Conservation (phyloP, 1,140 invertebrate genomes). For the Hyposmocoma kahamanoa region DNA sequence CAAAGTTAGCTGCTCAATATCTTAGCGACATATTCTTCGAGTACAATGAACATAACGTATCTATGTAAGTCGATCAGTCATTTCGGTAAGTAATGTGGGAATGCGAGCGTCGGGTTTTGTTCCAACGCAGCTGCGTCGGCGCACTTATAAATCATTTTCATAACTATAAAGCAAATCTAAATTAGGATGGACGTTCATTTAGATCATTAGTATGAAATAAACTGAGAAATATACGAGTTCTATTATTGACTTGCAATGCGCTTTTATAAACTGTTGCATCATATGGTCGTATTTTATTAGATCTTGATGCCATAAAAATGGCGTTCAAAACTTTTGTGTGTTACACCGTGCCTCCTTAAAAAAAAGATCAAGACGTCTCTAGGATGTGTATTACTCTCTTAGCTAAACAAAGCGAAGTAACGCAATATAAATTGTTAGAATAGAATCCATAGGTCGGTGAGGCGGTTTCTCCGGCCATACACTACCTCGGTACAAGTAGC, state of each 20-base stretch:
- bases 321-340: background rate
- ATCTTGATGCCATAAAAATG: too few relatives aligned
- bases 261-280: too few relatives aligned
- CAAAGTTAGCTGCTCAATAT: background rate
- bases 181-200: constrained; percentile 30
- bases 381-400: too few relatives aligned
- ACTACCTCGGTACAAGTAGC: constrained; percentile 26
- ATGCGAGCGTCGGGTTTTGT: constrained; percentile 23
- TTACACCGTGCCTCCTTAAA: background rate
- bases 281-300: too few relatives aligned
- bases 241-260: too few relatives aligned
- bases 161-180: constrained; percentile 29
- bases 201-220: constrained; percentile 11
- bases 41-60: background rate
- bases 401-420: too few relatives aligned
- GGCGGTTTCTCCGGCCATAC: too few relatives aligned
- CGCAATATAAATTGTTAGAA: too few relatives aligned
- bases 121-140: constrained; percentile 34
- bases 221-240: too few relatives aligned
- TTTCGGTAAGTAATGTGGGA: constrained; percentile 48
- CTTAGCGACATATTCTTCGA: background rate
- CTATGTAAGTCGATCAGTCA: constrained; percentile 36
- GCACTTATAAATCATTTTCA: constrained; percentile 40
- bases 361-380: background rate
- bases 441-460: too few relatives aligned